These are phyloP conservation scores for Cistogaster globosa DNA, from an alignment of 2,888 invertebrate species.

Conservation along the genomic window DNA sequence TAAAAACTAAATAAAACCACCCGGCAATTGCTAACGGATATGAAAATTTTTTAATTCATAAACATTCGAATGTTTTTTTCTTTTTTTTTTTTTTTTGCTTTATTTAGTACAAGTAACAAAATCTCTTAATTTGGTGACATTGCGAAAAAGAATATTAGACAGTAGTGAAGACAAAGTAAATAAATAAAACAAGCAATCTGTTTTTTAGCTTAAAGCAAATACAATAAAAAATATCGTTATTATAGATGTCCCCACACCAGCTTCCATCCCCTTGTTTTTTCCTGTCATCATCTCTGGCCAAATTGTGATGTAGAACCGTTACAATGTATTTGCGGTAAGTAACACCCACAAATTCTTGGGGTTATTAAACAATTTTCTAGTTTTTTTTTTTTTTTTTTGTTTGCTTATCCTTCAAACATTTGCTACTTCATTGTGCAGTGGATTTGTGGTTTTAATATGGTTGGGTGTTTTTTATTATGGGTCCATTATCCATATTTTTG, in stretches of 20 bases:
- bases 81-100: conserved; percentile 3
- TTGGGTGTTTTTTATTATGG: conserved; percentile 61
- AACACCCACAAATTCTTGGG: conserved; percentile 67
- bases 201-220: conserved; percentile 53
- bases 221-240: conserved; percentile 38
- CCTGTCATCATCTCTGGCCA: conserved; percentile 54
- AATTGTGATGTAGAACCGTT: conserved; percentile 41
- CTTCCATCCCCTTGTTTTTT: conserved; percentile 18
- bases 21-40: conserved; percentile 60
- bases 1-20: conserved; percentile 43
- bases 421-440: conserved; percentile 1
- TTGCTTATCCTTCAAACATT: background rate
- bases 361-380: conserved; percentile 58
- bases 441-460: conserved; percentile 46
- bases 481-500: conserved; percentile 69
- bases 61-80: conserved; percentile 16
- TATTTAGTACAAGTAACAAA: background rate
- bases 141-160: conserved; percentile 51
- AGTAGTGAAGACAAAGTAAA: conserved; percentile 50
- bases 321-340: conserved; percentile 63
- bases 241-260: conserved; percentile 32
- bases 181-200: conserved; percentile 56
- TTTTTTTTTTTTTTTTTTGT: too few species aligned
- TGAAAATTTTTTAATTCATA: conserved; percentile 55
- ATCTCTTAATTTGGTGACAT: conserved; percentile 59